Conservation (phyloP, 2,113 vertebrate species). For the Willisornis vidua region DNA sequence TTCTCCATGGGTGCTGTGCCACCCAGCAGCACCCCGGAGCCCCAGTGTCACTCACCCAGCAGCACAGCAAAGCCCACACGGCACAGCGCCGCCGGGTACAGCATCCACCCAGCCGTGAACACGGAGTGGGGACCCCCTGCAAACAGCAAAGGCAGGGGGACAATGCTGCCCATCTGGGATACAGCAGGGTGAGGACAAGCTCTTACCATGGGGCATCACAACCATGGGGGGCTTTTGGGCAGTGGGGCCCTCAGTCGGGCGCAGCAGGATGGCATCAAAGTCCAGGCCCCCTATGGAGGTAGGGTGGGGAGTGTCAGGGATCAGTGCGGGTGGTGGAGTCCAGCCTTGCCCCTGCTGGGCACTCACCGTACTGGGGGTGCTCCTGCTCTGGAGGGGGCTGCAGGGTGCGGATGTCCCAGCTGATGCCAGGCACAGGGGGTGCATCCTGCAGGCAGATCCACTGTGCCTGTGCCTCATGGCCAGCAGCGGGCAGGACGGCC, state of each 20-base stretch:
- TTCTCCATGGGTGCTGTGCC: rapidly evolving
- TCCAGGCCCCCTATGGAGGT: constrained; percentile 81
- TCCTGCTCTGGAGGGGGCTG: constrained; percentile 86
- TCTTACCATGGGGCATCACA: constrained; percentile 89
- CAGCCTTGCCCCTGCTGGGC: neutral
- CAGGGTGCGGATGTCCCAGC: constrained; percentile 84
- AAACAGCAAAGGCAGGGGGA: neutral
- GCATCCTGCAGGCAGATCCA: constrained; percentile 91
- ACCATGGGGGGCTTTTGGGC: constrained; percentile 84
- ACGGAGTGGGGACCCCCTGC: constrained; percentile 91
- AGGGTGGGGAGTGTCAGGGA: neutral
- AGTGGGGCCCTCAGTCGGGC: constrained; percentile 75
- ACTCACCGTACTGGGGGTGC: constrained; percentile 87
- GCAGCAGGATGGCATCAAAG: constrained; percentile 90
- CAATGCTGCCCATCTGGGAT: neutral
- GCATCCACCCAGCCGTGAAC: constrained; percentile 85
- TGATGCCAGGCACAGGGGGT: constrained; percentile 76
- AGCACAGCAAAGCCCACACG: constrained; percentile 87
- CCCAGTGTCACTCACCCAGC: constrained; percentile 76
- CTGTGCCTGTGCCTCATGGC: constrained; percentile 73
- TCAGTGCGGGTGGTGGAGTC: rapidly evolving
- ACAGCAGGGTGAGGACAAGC: neutral
- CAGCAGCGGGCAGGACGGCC: constrained; percentile 77
- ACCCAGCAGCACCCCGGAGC: too few species aligned
- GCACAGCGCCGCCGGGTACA: constrained; percentile 84